Evolutionary conservation across 2,113 vertebrate genomes (phyloP).

Genomic region (Herpetotheres cachinnans): DNA sequence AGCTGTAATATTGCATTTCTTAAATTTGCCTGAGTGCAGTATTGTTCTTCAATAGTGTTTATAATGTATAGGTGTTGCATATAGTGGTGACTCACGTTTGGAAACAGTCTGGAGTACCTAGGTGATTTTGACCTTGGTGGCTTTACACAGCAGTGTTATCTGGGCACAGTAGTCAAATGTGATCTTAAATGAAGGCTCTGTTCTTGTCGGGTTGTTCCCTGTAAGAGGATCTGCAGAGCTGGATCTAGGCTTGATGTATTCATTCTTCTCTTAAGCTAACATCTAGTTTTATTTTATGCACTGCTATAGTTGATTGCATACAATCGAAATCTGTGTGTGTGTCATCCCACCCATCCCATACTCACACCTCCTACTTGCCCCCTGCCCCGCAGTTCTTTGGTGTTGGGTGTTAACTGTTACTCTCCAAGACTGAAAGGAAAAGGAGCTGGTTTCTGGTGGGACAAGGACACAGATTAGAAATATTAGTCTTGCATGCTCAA

Average conservation of each 20-base stretch:
- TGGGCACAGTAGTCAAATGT: neutral
- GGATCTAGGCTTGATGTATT: neutral
- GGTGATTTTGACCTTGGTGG: neutral
- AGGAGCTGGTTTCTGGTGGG: neutral
- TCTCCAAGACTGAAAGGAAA: neutral
- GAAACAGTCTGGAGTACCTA: neutral
- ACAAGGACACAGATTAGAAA: neutral
- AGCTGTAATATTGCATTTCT: slow-evolving; percentile 33
- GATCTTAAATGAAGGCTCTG: neutral
- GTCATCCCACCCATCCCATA: neutral
- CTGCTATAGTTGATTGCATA: neutral
- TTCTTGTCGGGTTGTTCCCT: neutral
- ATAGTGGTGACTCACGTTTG: neutral
- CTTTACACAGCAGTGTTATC: neutral
- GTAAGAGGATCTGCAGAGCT: neutral
- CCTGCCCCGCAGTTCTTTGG: neutral
- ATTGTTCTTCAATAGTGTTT: slow-evolving; percentile 25
- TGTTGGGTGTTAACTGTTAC: neutral
- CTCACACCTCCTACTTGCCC: neutral
- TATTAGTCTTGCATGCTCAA: neutral
- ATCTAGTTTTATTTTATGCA: neutral
- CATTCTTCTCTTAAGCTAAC: neutral
- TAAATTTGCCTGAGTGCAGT: neutral
- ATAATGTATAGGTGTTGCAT: slow-evolving; percentile 11
- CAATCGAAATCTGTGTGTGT: neutral